Evolutionary conservation across 1,140 invertebrate genomes (phyloP).

Genomic region (Diorhabda elongata): DNA sequence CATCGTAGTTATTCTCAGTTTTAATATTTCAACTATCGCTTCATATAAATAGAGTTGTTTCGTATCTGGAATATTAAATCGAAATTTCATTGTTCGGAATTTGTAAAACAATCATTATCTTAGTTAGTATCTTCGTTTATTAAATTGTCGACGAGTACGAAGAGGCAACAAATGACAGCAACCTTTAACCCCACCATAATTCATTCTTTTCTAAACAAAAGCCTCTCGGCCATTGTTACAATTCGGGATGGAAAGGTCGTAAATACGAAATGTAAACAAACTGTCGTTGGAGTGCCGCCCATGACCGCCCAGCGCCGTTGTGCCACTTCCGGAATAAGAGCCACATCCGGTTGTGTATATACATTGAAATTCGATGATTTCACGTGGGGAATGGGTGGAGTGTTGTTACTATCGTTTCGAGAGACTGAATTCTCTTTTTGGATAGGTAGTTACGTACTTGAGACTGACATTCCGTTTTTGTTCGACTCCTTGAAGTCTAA

Average conservation of each 20-base stretch:
- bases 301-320: slow-evolving; percentile 11
- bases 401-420: slow-evolving; percentile 7
- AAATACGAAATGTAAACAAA: slow-evolving; percentile 12
- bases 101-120: background rate
- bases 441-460: background rate
- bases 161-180: slow-evolving; percentile 4
- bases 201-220: slow-evolving; percentile 7
- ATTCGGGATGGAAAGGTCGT: slow-evolving; percentile 4
- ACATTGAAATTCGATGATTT: slow-evolving; percentile 1
- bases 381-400: slow-evolving; percentile 13
- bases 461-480: background rate
- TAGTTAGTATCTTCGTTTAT: background rate
- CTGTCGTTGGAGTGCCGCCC: slow-evolving; percentile 8
- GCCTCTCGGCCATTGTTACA: slow-evolving; percentile 7
- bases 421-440: background rate
- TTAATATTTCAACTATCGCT: too few relatives aligned
- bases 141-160: background rate
- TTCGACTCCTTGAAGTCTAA: too few relatives aligned
- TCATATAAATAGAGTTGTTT: too few relatives aligned
- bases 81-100: background rate
- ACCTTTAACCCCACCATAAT: slow-evolving; percentile 11
- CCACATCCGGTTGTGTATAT: slow-evolving; percentile 6
- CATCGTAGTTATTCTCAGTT: too few relatives aligned
- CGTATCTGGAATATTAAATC: too few relatives aligned
- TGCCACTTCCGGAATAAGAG: slow-evolving; percentile 15